phyloP scores from a whole-genome alignment of 2,113 vertebrate species.

The Crotalus horridus region DNA sequence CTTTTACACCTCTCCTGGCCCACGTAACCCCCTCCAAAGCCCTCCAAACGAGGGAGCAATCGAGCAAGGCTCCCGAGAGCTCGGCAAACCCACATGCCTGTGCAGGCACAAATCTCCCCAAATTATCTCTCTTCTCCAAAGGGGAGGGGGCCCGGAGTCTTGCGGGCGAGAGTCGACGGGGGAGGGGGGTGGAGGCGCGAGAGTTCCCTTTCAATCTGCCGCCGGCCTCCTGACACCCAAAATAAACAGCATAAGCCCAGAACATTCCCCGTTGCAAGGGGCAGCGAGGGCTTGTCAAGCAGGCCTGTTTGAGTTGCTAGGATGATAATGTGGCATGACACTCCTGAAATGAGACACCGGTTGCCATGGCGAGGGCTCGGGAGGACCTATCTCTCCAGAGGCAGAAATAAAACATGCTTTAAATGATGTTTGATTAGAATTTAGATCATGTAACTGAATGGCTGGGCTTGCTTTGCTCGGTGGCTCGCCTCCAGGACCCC shows the following conservation, averaged over 20 bases:
- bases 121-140: constrained; percentile 91
- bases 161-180: background rate
- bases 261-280: constrained; percentile 79
- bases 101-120: constrained; percentile 90
- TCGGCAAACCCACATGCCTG: constrained; percentile 72
- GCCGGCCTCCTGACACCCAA: constrained; percentile 75
- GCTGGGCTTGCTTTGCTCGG: constrained; percentile 76
- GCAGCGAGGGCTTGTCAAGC: constrained; percentile 94
- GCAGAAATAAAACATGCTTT: constrained; percentile 99
- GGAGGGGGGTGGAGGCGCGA: constrained; percentile 71
- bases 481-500: constrained; percentile 36
- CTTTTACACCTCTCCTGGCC: background rate
- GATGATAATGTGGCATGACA: constrained; percentile 99
- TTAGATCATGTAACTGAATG: constrained; percentile 95
- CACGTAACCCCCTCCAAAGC: background rate
- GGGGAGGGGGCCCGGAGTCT: constrained; percentile 64
- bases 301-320: constrained; percentile 85
- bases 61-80: constrained; percentile 54
- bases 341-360: constrained; percentile 99
- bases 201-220: constrained; percentile 77
- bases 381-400: constrained; percentile 91
- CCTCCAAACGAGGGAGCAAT: too few species aligned
- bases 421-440: constrained; percentile 99
- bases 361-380: constrained; percentile 94
- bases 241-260: constrained; percentile 78